phyloP scores from a whole-genome alignment of 2,888 invertebrate genomes.

The Drosophila birchii region DNA sequence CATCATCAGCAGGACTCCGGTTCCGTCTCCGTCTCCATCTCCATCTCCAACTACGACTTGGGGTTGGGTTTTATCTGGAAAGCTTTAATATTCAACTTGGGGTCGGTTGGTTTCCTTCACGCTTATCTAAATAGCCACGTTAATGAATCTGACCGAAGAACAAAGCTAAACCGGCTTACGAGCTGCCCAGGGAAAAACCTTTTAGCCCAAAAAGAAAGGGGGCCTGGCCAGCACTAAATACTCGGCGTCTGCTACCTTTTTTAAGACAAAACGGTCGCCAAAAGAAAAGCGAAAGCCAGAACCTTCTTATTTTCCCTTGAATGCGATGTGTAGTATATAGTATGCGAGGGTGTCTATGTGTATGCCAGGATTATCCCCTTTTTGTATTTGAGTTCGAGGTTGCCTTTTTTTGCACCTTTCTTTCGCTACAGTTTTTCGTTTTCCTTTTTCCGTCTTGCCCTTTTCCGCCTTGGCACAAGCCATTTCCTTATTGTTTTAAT shows the following conservation, averaged over 20 bases:
- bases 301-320: constrained; percentile 57
- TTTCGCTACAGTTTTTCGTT: constrained; percentile 38
- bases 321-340: constrained; percentile 26
- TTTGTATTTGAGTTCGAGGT: constrained; percentile 58
- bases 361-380: constrained; percentile 72
- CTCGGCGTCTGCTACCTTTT: constrained; percentile 61
- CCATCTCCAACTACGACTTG: constrained; percentile 4
- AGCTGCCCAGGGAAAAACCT: constrained; percentile 62
- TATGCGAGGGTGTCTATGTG: constrained; percentile 51
- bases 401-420: constrained; percentile 69
- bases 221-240: constrained; percentile 64
- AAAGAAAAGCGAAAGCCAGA: constrained; percentile 50
- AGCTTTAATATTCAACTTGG: constrained; percentile 62
- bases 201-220: constrained; percentile 54
- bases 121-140: constrained; percentile 81
- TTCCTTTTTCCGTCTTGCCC: constrained; percentile 14
- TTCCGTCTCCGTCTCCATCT: constrained; percentile 11
- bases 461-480: constrained; percentile 60
- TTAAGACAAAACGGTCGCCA: constrained; percentile 64
- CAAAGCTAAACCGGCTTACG: constrained; percentile 72
- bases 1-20: constrained; percentile 53
- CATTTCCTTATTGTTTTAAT: constrained; percentile 83
- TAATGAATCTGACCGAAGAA: constrained; percentile 78
- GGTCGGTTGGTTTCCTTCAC: constrained; percentile 48
- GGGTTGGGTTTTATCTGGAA: constrained; percentile 30